Conservation (phyloP, 2,888 invertebrate species). For the Noctuana brunneofusca region DNA sequence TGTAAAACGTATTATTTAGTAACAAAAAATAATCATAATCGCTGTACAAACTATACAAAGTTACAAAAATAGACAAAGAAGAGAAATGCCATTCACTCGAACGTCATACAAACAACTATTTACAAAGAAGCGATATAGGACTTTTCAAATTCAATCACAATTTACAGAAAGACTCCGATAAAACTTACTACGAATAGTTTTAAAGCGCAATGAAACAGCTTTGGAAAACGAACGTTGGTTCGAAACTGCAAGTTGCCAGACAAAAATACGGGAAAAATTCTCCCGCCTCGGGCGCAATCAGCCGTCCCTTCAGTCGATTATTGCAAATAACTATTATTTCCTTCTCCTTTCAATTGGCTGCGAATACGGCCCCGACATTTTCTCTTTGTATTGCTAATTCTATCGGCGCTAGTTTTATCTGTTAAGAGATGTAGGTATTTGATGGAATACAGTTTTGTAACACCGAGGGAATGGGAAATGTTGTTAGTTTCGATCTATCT, state of each 20-base stretch:
- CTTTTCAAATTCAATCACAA: constrained; percentile 18
- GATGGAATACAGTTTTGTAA: constrained; percentile 1
- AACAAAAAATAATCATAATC: too few relatives aligned
- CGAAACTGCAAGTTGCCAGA: constrained; percentile 50
- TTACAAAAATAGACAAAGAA: too few relatives aligned
- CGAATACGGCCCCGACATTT: constrained; percentile 55
- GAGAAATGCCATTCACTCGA: neutral
- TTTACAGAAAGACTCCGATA: constrained; percentile 11
- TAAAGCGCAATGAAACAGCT: constrained; percentile 22
- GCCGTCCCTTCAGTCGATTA: constrained; percentile 79
- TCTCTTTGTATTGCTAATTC: constrained; percentile 74
- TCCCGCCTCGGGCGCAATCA: constrained; percentile 75
- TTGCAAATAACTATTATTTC: constrained; percentile 76
- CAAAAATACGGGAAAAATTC: constrained; percentile 63
- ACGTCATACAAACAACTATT: neutral
- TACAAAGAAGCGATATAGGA: neutral
- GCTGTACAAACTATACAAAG: too few relatives aligned
- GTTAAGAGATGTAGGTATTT: constrained; percentile 41
- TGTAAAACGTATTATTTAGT: too few relatives aligned
- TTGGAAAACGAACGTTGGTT: constrained; percentile 48
- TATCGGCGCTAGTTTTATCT: constrained; percentile 64
- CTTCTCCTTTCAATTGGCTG: constrained; percentile 72
- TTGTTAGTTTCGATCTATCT: neutral
- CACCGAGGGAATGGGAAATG: neutral
- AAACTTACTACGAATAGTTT: constrained; percentile 19